These are phyloP conservation scores for Lepidocyrtinus sp. DNA, from an alignment of 2,888 invertebrate species.

Conservation along the genomic window DNA sequence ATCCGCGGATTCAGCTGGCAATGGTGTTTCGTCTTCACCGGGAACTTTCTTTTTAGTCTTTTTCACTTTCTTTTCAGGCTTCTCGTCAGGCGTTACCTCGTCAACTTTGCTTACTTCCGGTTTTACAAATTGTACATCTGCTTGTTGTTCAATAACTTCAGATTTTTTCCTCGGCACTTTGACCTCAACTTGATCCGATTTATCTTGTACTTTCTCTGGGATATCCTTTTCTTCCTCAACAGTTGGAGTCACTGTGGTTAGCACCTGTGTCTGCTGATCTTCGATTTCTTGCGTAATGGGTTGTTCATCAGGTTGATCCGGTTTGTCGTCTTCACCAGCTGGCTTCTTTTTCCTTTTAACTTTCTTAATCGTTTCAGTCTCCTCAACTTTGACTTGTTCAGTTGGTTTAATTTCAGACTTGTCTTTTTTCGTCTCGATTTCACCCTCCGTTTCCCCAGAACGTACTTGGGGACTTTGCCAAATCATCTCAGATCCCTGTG, in stretches of 20 bases:
- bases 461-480: neutral
- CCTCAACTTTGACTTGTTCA: neutral
- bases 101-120: neutral
- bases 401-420: neutral
- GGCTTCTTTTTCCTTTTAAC: neutral
- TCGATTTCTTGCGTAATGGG: neutral
- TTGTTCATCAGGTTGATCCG: neutral
- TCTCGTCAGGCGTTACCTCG: neutral
- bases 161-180: slow-evolving; percentile 56
- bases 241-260: neutral
- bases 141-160: slow-evolving; percentile 63
- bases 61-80: neutral
- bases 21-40: too few species aligned
- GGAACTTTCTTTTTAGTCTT: slow-evolving; percentile 23
- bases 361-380: neutral
- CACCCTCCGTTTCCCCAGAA: slow-evolving; percentile 3
- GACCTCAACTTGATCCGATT: slow-evolving; percentile 61
- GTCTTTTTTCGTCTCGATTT: neutral
- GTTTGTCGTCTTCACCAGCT: neutral
- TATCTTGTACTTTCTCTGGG: neutral
- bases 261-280: too few species aligned
- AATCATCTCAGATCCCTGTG: slow-evolving; percentile 5
- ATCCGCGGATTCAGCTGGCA: too few species aligned
- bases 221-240: neutral
- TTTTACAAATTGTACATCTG: slow-evolving; percentile 63